Evolutionary conservation across 2,797 vertebrate species (phyloP).

Genomic region (Odontamblyopus lacepedii): DNA sequence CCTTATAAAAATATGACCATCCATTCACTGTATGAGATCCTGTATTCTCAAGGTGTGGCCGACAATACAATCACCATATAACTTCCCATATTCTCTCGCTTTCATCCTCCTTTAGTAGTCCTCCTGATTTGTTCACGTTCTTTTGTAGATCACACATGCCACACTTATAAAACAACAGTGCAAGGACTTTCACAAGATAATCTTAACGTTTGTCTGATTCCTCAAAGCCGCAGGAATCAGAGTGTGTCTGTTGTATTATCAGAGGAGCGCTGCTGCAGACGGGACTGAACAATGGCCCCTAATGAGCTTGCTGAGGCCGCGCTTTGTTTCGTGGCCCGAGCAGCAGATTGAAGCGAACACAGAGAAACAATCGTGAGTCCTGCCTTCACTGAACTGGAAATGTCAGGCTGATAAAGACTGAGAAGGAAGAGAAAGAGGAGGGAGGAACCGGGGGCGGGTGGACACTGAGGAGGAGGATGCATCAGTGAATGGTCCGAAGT

Average conservation of each 20-base stretch:
- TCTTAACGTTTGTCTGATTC: conserved; percentile 32
- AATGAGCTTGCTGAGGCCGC: conserved; percentile 44
- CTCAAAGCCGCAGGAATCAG: conserved; percentile 10
- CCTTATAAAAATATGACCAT: too few species aligned
- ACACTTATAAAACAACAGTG: background rate
- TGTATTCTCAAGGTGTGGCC: too few species aligned
- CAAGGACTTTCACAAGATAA: conserved; percentile 7
- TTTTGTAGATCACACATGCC: background rate
- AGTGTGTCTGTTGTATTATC: conserved; percentile 28
- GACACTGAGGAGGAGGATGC: background rate
- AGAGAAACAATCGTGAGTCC: conserved; percentile 38
- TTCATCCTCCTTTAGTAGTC: background rate
- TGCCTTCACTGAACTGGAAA: conserved; percentile 63
- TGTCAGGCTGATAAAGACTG: conserved; percentile 55
- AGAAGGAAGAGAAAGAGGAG: background rate
- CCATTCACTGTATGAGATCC: too few species aligned
- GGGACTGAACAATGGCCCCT: conserved; percentile 50
- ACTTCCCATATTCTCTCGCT: too few species aligned
- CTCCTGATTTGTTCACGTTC: background rate
- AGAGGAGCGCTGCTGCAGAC: conserved; percentile 11
- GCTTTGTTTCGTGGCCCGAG: conserved; percentile 48
- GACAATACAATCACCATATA: too few species aligned
- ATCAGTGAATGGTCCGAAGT: background rate
- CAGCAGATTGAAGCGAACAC: conserved; percentile 48
- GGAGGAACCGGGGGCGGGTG: background rate